phyloP scores from a whole-genome alignment of 2,888 invertebrate genomes.

The Diloba caeruleocephala region DNA sequence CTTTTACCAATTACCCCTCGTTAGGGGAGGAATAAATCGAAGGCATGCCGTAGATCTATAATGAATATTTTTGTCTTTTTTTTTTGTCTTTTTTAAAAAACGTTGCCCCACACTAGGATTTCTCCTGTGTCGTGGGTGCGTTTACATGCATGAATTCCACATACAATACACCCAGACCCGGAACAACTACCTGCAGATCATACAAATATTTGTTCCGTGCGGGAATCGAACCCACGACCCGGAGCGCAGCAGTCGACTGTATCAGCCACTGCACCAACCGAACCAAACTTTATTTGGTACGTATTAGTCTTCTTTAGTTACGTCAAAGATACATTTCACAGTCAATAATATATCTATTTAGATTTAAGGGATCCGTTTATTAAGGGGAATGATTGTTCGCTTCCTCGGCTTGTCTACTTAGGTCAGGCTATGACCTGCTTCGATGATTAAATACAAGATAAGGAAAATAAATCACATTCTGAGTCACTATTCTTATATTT shows the following conservation, averaged over 20 bases:
- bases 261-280: too few relatives aligned
- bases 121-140: too few relatives aligned
- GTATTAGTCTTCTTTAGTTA: too few relatives aligned
- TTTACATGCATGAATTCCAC: too few relatives aligned
- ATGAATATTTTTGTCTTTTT: not conserved
- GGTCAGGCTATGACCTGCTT: conserved; percentile 48
- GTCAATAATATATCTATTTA: conserved; percentile 4
- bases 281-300: too few relatives aligned
- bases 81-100: too few relatives aligned
- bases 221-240: too few relatives aligned
- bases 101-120: too few relatives aligned
- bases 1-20: conserved; percentile 32
- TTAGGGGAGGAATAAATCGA: conserved; percentile 24
- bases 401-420: conserved; percentile 14
- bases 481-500: not conserved
- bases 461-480: conserved; percentile 6
- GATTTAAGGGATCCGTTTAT: conserved; percentile 10
- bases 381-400: conserved; percentile 13
- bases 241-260: too few relatives aligned
- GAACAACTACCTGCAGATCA: too few relatives aligned
- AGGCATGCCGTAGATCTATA: not conserved
- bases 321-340: not conserved
- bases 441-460: conserved; percentile 33
- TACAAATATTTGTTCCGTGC: too few relatives aligned
- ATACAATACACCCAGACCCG: too few relatives aligned